Evolutionary conservation across 2,888 invertebrate genomes (phyloP), one percentile per base, ranked within the genome.

Genomic region (Cryptus armator): DNA sequence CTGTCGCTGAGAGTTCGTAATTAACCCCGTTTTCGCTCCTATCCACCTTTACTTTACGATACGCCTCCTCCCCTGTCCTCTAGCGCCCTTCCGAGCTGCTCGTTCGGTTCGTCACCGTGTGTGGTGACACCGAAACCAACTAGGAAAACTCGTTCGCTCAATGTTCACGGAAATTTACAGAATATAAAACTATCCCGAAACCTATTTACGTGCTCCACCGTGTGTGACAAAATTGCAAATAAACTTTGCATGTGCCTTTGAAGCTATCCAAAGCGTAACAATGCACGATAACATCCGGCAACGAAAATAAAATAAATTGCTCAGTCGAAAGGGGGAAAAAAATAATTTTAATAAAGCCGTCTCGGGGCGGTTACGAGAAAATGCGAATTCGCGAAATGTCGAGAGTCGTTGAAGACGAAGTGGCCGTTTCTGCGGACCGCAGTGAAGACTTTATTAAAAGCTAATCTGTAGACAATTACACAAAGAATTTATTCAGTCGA

Each of bases 1-100:
- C 51, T 51, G 37, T 51, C 37, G 37, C 29, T 37, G 51, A 51
- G 66, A 76, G 66, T 76, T 76, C 66, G 76, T 66, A 76, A 76
- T 76, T 67, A 76, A 76, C 43, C 62, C 76, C 76, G 51, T 84
- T 86, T 56, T 86, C 87, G 86, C 82, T 86, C 81, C 29, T 24
- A 43, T 81, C 87, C 82, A 66, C 76, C 76, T 59, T 74, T 76
- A 59, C 75, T 71, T 19, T 19, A 37, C 37, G 37, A 7, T 3
- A 16, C 56, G 0, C 24, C 19, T 19, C 10, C 56, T 16, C 19
- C 24, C 56, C 10, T 2, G 19, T 16, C 56, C 19, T 10, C 9
- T 56, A 10, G 56, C 56, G 9, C 37, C 9, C 37, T 37, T 9
- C 53, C 53, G 53, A 7, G 16, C 53, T 7, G 19, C 24, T 59